Conservation (phyloP, 2,888 invertebrate genomes). For the Diaperis boleti region DNA sequence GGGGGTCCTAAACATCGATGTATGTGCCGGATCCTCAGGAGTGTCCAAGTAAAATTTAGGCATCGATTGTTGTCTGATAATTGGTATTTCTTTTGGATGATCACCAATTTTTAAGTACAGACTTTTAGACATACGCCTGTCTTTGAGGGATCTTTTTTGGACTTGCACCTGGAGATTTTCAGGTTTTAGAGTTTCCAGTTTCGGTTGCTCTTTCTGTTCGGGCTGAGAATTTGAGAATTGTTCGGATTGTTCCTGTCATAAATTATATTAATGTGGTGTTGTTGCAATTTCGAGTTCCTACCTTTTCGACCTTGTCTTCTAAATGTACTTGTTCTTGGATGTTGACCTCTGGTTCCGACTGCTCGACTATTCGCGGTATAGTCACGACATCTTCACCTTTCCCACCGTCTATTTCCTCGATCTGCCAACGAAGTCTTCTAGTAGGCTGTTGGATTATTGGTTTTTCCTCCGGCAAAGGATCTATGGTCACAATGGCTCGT, state of each 20-base stretch:
- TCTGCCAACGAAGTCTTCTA: slow-evolving; percentile 54
- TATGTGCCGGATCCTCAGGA: slow-evolving; percentile 59
- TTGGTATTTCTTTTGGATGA: slow-evolving; percentile 59
- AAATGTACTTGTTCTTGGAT: slow-evolving; percentile 23
- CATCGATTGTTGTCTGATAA: slow-evolving; percentile 64
- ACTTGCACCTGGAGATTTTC: slow-evolving; percentile 44
- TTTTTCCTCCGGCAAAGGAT: slow-evolving; percentile 56
- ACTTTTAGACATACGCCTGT: slow-evolving; percentile 62
- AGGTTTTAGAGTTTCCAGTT: slow-evolving; percentile 29
- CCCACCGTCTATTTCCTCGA: slow-evolving; percentile 48
- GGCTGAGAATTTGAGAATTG: neutral
- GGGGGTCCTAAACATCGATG: slow-evolving; percentile 51
- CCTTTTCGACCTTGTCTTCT: neutral
- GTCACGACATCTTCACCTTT: slow-evolving; percentile 38
- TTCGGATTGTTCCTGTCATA: slow-evolving; percentile 22
- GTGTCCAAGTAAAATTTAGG: slow-evolving; percentile 65
- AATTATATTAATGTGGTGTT: too few species aligned
- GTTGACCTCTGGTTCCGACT: slow-evolving; percentile 35
- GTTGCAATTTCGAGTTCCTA: neutral
- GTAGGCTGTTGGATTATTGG: slow-evolving; percentile 54
- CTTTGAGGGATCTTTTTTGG: slow-evolving; percentile 61
- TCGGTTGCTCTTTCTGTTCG: slow-evolving; percentile 12
- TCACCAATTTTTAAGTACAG: slow-evolving; percentile 58
- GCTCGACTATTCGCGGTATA: slow-evolving; percentile 34
- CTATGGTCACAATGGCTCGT: slow-evolving; percentile 64